Conservation (phyloP, 2,888 invertebrate genomes). For the Elgonia sp. region DNA sequence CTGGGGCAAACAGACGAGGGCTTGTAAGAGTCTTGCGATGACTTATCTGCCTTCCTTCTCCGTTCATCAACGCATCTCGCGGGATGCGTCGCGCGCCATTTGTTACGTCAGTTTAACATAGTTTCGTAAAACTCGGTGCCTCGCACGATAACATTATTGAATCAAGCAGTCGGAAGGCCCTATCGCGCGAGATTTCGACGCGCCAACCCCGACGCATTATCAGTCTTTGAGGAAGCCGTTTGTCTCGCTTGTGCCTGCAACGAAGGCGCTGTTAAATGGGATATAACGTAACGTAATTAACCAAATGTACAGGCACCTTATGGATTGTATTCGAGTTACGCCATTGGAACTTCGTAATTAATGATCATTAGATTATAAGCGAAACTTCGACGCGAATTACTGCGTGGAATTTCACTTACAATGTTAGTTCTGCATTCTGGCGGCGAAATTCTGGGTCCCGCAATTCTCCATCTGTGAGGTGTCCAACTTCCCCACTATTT, state of each 20-base stretch:
- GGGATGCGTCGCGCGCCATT: constrained; percentile 40
- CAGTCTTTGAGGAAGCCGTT: constrained; percentile 35
- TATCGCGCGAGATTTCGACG: constrained; percentile 53
- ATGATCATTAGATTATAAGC: constrained; percentile 57
- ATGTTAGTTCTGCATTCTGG: constrained; percentile 38
- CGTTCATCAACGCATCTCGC: constrained; percentile 60
- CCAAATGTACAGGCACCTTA: constrained; percentile 49
- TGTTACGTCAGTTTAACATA: constrained; percentile 72
- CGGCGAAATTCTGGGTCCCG: not conserved
- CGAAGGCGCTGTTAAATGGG: constrained; percentile 35
- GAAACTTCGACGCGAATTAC: constrained; percentile 54
- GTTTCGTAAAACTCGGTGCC: constrained; percentile 59
- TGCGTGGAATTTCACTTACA: constrained; percentile 41
- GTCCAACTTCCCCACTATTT: no score
- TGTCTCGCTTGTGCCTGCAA: constrained; percentile 22
- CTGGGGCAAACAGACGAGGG: constrained; percentile 64
- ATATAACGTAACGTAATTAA: constrained; percentile 57
- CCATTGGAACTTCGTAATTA: constrained; percentile 62
- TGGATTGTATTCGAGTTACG: constrained; percentile 60
- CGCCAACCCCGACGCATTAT: constrained; percentile 36
- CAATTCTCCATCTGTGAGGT: no score
- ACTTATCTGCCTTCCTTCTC: constrained; percentile 71
- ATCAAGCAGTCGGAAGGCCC: constrained; percentile 47
- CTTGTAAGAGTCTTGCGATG: constrained; percentile 54
- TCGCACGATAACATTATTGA: constrained; percentile 69